These are phyloP conservation scores for Diarsia brunnea DNA, from an alignment of 2,888 invertebrate species.

Conservation along the genomic window DNA sequence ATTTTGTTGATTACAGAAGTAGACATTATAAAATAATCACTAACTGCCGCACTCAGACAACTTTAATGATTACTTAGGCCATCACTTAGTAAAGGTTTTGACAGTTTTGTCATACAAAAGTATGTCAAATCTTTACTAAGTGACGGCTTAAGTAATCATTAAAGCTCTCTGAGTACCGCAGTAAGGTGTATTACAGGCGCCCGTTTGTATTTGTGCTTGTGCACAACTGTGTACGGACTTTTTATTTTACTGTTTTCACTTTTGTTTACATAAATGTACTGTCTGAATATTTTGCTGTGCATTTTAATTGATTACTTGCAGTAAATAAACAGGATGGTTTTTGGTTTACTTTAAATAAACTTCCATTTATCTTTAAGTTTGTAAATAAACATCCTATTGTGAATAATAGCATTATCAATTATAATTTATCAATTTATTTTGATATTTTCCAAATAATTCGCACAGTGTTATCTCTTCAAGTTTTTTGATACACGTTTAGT, in stretches of 20 bases:
- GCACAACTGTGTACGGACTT: constrained; percentile 37
- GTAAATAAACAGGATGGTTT: constrained; percentile 4
- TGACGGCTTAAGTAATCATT: no score
- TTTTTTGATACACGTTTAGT: neutral
- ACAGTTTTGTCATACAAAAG: no score
- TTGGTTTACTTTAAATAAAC: constrained; percentile 8
- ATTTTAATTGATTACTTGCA: constrained; percentile 37
- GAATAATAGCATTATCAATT: neutral
- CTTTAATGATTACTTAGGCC: no score
- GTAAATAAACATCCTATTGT: constrained; percentile 16
- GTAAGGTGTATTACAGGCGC: constrained; percentile 63
- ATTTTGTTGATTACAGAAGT: constrained; percentile 69
- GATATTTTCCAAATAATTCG: neutral
- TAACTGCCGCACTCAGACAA: no score
- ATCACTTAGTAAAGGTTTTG: no score
- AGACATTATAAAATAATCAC: constrained; percentile 69
- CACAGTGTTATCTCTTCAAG: neutral
- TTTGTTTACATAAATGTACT: constrained; percentile 22
- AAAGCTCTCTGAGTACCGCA: no score
- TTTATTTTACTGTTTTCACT: constrained; percentile 42
- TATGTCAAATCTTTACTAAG: no score
- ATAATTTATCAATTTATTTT: constrained; percentile 11
- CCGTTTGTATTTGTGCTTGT: constrained; percentile 61
- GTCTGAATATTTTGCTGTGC: constrained; percentile 12
- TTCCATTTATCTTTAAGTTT: neutral